Percentiles rank a stretch among this genome's conserved stretches.
Conservation (phyloP, 2,113 vertebrate species). For the Sinosuthora webbiana region DNA sequence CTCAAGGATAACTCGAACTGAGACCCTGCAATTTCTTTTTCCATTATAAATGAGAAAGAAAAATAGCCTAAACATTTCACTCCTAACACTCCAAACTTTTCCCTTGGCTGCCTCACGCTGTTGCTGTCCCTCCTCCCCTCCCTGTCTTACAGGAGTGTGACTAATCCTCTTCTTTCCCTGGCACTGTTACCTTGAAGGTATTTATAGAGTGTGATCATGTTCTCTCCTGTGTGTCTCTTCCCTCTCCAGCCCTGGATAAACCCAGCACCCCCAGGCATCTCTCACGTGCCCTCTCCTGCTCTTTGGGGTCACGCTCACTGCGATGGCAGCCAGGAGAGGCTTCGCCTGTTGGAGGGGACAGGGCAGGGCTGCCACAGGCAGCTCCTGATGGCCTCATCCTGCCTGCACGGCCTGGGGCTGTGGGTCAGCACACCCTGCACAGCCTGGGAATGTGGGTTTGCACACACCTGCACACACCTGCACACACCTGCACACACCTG, state of each 20-base stretch:
- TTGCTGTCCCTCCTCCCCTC: not conserved
- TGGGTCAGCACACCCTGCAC: too few species aligned
- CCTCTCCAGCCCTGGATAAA: not conserved
- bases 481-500: too few species aligned
- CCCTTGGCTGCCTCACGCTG: not conserved
- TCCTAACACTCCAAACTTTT: not conserved
- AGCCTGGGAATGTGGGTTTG: too few species aligned
- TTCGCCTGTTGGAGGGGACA: not conserved
- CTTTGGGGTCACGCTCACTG: not conserved
- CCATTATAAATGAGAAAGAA: not conserved
- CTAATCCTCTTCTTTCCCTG: conserved; percentile 28
- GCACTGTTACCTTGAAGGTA: conserved; percentile 41
- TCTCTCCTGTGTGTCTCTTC: not conserved
- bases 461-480: too few species aligned
- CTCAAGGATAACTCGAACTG: not conserved
- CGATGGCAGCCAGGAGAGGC: not conserved
- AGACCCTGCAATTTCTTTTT: not conserved
- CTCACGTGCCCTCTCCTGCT: not conserved
- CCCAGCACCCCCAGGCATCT: not conserved
- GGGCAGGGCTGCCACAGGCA: not conserved
- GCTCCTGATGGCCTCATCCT: not conserved
- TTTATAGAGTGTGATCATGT: conserved; percentile 40
- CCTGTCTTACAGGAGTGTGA: not conserved
- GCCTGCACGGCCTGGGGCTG: too few species aligned
- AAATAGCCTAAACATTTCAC: not conserved